Conservation (phyloP, 2,113 vertebrate genomes). For the Sorex fumeus region DNA sequence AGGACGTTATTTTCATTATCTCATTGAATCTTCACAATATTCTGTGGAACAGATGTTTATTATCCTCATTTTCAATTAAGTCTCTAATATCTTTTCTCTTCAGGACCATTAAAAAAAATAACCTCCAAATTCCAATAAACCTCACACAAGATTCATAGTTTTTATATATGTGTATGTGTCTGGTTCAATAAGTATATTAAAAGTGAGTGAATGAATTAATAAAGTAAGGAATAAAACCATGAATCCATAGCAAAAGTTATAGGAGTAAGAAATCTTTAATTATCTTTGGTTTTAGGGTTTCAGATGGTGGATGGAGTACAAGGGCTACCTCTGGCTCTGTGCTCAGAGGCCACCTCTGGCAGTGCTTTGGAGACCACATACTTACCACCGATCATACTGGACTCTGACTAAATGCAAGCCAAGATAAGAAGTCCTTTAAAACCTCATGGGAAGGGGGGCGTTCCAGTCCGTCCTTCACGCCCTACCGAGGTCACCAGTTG, state of each 20-base stretch:
- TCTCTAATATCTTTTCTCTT: neutral
- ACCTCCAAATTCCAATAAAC: neutral
- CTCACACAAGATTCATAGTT: neutral
- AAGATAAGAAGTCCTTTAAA: too few species aligned
- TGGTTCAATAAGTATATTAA: neutral
- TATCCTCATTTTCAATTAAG: constrained; percentile 27
- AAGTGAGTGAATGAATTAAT: constrained; percentile 9
- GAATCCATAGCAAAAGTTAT: neutral
- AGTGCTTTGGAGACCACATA: too few species aligned
- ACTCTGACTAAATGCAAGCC: too few species aligned
- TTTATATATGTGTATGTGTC: neutral
- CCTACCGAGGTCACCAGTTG: too few species aligned
- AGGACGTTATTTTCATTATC: neutral
- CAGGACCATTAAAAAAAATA: too few species aligned
- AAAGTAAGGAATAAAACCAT: neutral
- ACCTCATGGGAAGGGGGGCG: too few species aligned
- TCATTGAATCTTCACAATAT: constrained; percentile 11
- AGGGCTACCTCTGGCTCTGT: too few species aligned
- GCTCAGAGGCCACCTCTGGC: too few species aligned
- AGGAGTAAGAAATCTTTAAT: neutral
- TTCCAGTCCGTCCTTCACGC: too few species aligned
- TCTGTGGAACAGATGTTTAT: neutral
- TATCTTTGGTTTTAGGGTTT: too few species aligned
- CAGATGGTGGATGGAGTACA: too few species aligned
- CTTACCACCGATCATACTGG: too few species aligned